A percentile compares a stretch with the other conserved stretches of the same genome.
phyloP scores from a whole-genome alignment of 2,888 invertebrate genomes.

The Oegoconia quadripuncta region DNA sequence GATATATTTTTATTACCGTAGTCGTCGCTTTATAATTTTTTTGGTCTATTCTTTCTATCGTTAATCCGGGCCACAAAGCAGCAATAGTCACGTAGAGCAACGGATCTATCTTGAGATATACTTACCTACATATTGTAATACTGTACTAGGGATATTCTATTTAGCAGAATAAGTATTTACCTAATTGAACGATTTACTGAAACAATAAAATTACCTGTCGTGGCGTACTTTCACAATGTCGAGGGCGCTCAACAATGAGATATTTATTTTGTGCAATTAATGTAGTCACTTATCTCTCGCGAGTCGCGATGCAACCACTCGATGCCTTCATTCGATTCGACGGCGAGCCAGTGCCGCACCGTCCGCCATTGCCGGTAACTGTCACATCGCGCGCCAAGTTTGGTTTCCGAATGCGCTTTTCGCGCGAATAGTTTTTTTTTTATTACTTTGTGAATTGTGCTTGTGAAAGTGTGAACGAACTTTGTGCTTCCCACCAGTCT shows the following conservation, averaged over 20 bases:
- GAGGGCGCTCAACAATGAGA: too few relatives aligned
- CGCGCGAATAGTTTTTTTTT: constrained; percentile 26
- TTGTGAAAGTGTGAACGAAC: background rate
- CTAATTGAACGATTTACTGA: too few relatives aligned
- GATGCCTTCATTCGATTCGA: constrained; percentile 19
- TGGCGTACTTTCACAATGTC: constrained; percentile 10
- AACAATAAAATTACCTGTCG: background rate
- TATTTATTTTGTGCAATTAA: background rate
- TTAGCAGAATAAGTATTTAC: too few relatives aligned
- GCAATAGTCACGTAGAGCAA: too few relatives aligned
- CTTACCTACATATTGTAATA: too few relatives aligned
- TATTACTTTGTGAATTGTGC: background rate
- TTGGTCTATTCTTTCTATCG: too few relatives aligned
- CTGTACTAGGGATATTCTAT: too few relatives aligned
- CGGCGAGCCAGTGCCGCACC: constrained; percentile 29
- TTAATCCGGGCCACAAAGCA: too few relatives aligned
- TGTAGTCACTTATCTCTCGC: background rate
- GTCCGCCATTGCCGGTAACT: constrained; percentile 29
- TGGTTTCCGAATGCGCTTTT: constrained; percentile 19
- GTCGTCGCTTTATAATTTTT: too few relatives aligned
- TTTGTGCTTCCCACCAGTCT: background rate
- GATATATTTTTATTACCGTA: too few relatives aligned
- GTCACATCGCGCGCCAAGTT: constrained; percentile 34
- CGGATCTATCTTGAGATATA: too few relatives aligned
- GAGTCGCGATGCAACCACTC: constrained; percentile 24